Evolutionary conservation across 2,797 vertebrate genomes (phyloP).

Genomic region (Amblyopsis hoosieri): DNA sequence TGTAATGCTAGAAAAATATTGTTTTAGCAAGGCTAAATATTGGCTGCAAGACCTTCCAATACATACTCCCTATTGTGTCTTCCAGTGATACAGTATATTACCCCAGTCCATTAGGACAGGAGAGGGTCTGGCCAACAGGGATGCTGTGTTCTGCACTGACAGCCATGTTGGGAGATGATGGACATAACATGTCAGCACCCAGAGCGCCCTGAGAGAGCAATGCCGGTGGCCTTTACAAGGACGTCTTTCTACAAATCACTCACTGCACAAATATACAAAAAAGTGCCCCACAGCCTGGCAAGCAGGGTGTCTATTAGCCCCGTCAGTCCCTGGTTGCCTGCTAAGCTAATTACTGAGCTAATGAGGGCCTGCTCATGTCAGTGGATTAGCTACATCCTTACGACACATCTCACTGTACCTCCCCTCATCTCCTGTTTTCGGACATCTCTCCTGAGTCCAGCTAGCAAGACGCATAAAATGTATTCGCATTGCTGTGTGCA

Average conservation of each 20-base stretch:
- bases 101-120: slow-evolving; percentile 2
- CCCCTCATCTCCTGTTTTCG: slow-evolving; percentile 6
- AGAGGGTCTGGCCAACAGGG: slow-evolving; percentile 23
- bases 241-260: slow-evolving; percentile 72
- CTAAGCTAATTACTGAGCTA: slow-evolving; percentile 35
- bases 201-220: slow-evolving; percentile 57
- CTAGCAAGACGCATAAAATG: neutral
- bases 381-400: slow-evolving; percentile 14
- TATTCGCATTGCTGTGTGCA: neutral
- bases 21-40: slow-evolving; percentile 22
- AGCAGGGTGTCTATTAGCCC: slow-evolving; percentile 55
- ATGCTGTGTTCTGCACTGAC: slow-evolving; percentile 54
- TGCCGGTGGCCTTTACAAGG: slow-evolving; percentile 70
- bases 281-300: slow-evolving; percentile 40
- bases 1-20: too few species aligned
- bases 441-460: slow-evolving; percentile 12
- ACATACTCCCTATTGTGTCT: neutral
- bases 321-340: slow-evolving; percentile 34
- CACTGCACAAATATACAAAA: slow-evolving; percentile 73
- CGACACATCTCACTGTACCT: slow-evolving; percentile 4
- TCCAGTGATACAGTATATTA: neutral
- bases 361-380: slow-evolving; percentile 37
- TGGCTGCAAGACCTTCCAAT: slow-evolving; percentile 43
- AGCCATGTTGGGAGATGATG: slow-evolving; percentile 67
- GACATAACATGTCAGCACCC: slow-evolving; percentile 69